phyloP scores from a whole-genome alignment of 2,113 vertebrate genomes.

The Marcusenius ussheri region DNA sequence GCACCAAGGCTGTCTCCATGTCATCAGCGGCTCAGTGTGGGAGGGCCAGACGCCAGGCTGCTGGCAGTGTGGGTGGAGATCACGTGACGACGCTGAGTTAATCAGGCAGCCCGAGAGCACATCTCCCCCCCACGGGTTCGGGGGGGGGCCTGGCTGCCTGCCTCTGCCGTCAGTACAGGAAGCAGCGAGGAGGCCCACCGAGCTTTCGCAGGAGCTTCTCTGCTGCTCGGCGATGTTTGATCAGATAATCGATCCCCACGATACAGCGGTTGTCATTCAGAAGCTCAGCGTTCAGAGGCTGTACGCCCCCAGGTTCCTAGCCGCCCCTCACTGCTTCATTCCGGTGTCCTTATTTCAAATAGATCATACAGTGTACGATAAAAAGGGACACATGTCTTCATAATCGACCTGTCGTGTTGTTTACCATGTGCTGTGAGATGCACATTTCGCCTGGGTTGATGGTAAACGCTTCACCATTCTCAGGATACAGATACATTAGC shows the following conservation, averaged over 20 bases:
- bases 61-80: not conserved
- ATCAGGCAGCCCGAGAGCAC: not conserved
- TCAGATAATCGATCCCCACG: not conserved
- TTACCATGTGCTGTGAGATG: not conserved
- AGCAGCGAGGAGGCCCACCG: not conserved
- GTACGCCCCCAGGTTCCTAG: not conserved
- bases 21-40: not conserved
- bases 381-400: not conserved
- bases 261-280: not conserved
- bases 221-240: not conserved
- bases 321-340: not conserved
- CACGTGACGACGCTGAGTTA: not conserved
- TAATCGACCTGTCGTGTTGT: not conserved
- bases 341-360: not conserved
- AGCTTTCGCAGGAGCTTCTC: not conserved
- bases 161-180: not conserved
- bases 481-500: not conserved
- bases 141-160: not conserved
- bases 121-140: not conserved
- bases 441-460: not conserved
- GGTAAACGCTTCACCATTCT: not conserved
- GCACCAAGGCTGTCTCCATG: not conserved
- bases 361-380: not conserved
- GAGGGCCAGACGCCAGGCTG: not conserved
- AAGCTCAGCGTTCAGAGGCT: not conserved